A percentile compares a stretch with the other conserved stretches of the same genome.
phyloP scores from a whole-genome alignment of 2,113 vertebrate genomes.

The Eurypyga helias region DNA sequence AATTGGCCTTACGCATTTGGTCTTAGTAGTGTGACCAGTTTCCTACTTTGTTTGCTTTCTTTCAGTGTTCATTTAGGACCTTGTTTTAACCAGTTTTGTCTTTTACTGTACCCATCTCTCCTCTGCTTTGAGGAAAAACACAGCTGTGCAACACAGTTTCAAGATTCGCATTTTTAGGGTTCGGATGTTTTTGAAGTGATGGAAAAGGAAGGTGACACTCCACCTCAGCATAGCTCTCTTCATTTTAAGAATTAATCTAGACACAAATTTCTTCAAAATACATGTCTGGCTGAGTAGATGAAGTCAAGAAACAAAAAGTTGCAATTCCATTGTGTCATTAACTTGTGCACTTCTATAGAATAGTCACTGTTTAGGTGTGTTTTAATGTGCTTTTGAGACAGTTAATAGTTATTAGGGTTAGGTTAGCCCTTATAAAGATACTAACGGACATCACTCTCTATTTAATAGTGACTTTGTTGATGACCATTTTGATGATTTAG shows the following conservation, averaged over 20 bases:
- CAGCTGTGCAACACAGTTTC: background rate
- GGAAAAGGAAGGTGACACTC: rapidly evolving
- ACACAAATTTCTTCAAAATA: background rate
- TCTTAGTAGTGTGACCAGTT: background rate
- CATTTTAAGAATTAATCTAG: background rate
- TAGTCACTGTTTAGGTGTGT: background rate
- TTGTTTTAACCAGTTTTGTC: background rate
- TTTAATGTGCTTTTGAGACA: background rate
- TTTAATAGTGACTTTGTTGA: background rate
- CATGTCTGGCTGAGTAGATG: background rate
- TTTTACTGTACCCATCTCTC: background rate
- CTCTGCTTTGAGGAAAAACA: background rate
- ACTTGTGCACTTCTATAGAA: background rate
- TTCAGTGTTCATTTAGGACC: background rate
- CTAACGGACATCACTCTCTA: background rate
- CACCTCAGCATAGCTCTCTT: background rate
- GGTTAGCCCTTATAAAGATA: background rate
- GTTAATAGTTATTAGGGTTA: too few species aligned
- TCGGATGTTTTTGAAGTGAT: background rate
- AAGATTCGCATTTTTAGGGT: background rate
- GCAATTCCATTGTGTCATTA: background rate
- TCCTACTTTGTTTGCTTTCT: background rate
- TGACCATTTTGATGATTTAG: background rate
- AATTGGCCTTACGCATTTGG: background rate
- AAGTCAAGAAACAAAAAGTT: background rate